Evolutionary conservation across 2,113 vertebrate species (phyloP).

Genomic region (Pterocles gutturalis): DNA sequence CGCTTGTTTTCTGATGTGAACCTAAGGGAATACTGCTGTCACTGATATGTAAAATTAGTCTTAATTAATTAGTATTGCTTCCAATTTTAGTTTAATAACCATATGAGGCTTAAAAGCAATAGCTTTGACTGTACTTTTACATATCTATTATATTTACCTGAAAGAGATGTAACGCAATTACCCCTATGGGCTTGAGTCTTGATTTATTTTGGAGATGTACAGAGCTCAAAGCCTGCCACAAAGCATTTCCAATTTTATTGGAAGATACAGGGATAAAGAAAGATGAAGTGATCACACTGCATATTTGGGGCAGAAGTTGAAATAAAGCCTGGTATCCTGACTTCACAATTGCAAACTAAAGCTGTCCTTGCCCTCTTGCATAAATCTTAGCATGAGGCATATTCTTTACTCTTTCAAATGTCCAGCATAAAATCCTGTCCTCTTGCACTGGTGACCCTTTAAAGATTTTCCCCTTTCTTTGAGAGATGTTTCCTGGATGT

Average conservation of each 20-base stretch:
- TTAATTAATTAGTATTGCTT: neutral
- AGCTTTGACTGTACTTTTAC: neutral
- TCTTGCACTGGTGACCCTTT: neutral
- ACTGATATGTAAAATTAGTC: neutral
- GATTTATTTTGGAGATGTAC: neutral
- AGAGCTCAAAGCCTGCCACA: neutral
- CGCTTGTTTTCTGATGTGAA: neutral
- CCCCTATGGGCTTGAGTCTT: neutral
- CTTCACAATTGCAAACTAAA: neutral
- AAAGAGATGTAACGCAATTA: neutral
- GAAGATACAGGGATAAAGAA: neutral
- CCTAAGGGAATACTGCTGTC: neutral
- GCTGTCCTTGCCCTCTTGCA: neutral
- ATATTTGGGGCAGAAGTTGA: neutral
- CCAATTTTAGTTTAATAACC: neutral
- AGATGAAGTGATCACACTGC: neutral
- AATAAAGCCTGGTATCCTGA: neutral
- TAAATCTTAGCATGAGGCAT: neutral
- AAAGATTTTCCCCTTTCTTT: neutral
- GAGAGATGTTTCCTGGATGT: neutral
- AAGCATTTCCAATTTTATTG: neutral
- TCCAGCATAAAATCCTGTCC: neutral
- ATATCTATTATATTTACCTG: neutral
- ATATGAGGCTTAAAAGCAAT: neutral
- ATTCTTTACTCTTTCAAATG: neutral